These are phyloP conservation scores for Clivina fossor DNA, from an alignment of 2,888 invertebrate species.

Conservation along the genomic window DNA sequence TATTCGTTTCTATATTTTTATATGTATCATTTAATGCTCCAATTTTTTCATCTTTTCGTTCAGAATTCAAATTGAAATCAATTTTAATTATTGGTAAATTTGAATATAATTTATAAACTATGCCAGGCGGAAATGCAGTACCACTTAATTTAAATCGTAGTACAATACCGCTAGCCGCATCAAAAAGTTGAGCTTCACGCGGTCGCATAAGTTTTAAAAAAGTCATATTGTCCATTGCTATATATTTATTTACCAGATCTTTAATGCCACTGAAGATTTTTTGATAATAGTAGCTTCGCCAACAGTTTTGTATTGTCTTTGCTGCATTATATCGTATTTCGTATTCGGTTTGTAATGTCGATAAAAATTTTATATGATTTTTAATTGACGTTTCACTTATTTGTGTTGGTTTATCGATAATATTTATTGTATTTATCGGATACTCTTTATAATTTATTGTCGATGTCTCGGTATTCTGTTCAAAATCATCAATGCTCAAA, in stretches of 20 bases:
- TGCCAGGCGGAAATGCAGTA: constrained; percentile 13
- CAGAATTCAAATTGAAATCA: background rate
- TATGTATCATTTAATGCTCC: background rate
- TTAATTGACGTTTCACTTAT: constrained; percentile 1
- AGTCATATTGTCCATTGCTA: background rate
- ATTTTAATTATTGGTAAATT: constrained; percentile 13
- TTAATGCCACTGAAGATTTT: constrained; percentile 5
- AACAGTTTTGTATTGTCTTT: constrained; percentile 17
- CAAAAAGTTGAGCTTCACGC: constrained; percentile 20
- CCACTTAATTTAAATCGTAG: constrained; percentile 24
- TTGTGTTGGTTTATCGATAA: background rate
- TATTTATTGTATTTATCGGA: background rate
- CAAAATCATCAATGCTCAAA: background rate
- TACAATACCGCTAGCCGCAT: constrained; percentile 4
- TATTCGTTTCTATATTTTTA: background rate
- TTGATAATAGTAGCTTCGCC: constrained; percentile 3
- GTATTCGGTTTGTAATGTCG: constrained; percentile 14
- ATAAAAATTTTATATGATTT: constrained; percentile 13
- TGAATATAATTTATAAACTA: constrained; percentile 19
- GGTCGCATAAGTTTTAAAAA: constrained; percentile 7
- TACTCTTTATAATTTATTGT: background rate
- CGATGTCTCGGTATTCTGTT: background rate
- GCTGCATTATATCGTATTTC: constrained; percentile 1
- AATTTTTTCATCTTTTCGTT: background rate
- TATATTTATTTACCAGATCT: constrained; percentile 10